phyloP scores from a whole-genome alignment of 2,888 invertebrate species.

The Ellobium chinense region DNA sequence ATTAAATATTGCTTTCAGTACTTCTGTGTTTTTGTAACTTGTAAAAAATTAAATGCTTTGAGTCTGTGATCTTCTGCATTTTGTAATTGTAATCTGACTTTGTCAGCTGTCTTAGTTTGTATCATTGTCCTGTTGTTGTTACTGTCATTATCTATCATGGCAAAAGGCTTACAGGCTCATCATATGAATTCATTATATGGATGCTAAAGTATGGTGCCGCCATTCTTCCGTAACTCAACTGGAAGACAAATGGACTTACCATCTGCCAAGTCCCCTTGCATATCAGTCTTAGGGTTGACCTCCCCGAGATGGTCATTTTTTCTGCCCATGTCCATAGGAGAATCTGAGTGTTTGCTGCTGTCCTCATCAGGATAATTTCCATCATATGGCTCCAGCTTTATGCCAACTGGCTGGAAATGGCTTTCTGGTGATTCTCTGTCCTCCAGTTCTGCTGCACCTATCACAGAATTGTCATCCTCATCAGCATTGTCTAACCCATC shows the following conservation, averaged over 20 bases:
- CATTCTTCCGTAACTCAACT: too few species aligned
- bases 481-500: conserved; percentile 21
- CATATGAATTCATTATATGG: too few species aligned
- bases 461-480: conserved; percentile 22
- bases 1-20: too few species aligned
- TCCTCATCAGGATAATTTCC: conserved; percentile 20
- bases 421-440: background rate
- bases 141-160: too few species aligned
- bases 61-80: too few species aligned
- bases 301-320: background rate
- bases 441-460: background rate
- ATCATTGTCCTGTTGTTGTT: too few species aligned
- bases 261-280: conserved; percentile 41
- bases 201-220: too few species aligned
- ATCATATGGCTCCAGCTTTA: conserved; percentile 34
- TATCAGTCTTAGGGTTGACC: background rate
- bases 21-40: too few species aligned
- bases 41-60: too few species aligned
- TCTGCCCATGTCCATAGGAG: conserved; percentile 18
- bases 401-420: conserved; percentile 4
- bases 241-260: conserved; percentile 27
- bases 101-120: too few species aligned
- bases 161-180: too few species aligned
- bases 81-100: too few species aligned
- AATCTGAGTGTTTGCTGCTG: conserved; percentile 5